Evolutionary conservation across 2,113 vertebrate genomes (phyloP).

Genomic region (Phainopepla nitens): DNA sequence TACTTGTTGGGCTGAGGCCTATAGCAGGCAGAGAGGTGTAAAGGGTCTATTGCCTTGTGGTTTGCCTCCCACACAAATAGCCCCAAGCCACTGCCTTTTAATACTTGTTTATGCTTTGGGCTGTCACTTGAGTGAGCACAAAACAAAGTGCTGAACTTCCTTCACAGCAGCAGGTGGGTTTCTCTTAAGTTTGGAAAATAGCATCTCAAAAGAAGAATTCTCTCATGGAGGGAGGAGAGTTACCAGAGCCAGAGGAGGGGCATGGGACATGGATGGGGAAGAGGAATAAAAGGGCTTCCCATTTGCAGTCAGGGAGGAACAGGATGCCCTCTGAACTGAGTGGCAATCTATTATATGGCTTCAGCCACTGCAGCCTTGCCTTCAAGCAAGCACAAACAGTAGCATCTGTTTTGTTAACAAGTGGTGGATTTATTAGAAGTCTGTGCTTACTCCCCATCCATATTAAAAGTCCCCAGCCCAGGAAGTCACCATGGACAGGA

Average conservation of each 20-base stretch:
- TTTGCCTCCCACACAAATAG: not conserved
- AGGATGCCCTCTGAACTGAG: not conserved
- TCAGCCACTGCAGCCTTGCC: not conserved
- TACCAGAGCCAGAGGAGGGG: not conserved
- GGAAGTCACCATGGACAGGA: not conserved
- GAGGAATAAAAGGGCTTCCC: not conserved
- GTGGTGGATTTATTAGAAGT: not conserved
- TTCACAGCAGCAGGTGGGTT: not conserved
- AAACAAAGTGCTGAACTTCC: not conserved
- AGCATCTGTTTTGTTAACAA: not conserved
- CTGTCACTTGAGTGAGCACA: not conserved
- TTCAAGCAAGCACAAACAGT: not conserved
- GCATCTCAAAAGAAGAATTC: not conserved
- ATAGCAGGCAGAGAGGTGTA: not conserved
- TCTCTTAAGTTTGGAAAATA: not conserved
- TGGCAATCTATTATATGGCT: not conserved
- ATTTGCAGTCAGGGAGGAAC: not conserved
- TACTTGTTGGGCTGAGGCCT: not conserved
- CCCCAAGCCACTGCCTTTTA: not conserved
- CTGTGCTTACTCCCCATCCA: not conserved
- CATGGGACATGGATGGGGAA: not conserved
- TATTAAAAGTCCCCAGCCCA: not conserved
- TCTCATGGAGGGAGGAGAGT: not conserved
- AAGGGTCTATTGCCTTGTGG: not conserved
- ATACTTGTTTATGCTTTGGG: not conserved